These are phyloP conservation scores for Meteorus colon DNA, from an alignment of 2,888 invertebrate genomes.

Conservation along the genomic window DNA sequence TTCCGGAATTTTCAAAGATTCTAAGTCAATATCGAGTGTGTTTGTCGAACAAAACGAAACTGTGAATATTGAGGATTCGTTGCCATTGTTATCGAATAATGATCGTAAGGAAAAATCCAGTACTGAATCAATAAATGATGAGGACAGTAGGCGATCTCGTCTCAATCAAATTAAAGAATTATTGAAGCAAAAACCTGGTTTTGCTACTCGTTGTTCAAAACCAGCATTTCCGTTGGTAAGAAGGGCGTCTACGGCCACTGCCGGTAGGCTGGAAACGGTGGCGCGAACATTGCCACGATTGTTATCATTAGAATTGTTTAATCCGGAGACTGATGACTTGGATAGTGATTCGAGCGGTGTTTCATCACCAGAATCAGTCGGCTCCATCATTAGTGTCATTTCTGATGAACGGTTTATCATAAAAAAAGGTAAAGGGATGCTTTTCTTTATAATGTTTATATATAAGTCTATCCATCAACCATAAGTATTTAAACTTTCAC, in stretches of 20 bases:
- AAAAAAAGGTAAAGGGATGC: constrained; percentile 52
- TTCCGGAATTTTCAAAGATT: constrained; percentile 30
- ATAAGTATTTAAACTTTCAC: background rate
- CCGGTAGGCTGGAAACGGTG: constrained; percentile 61
- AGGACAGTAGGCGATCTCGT: constrained; percentile 78
- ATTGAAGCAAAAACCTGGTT: constrained; percentile 81
- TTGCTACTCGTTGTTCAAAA: constrained; percentile 75
- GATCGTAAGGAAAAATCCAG: constrained; percentile 42
- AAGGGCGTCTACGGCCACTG: constrained; percentile 76
- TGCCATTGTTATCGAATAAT: constrained; percentile 13
- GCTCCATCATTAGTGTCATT: constrained; percentile 88
- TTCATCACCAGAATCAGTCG: constrained; percentile 90
- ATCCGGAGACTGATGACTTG: constrained; percentile 92
- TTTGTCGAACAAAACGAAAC: constrained; percentile 39
- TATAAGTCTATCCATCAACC: background rate
- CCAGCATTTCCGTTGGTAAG: constrained; percentile 83
- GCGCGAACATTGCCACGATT: constrained; percentile 84
- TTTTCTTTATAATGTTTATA: background rate
- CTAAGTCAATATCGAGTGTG: constrained; percentile 49
- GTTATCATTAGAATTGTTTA: constrained; percentile 87
- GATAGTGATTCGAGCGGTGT: constrained; percentile 92
- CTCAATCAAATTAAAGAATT: constrained; percentile 83
- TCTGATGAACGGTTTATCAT: constrained; percentile 76
- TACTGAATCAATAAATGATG: constrained; percentile 60
- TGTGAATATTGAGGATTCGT: constrained; percentile 12